phyloP scores from a whole-genome alignment of 2,113 vertebrate species.

The Odontesthes bonariensis region DNA sequence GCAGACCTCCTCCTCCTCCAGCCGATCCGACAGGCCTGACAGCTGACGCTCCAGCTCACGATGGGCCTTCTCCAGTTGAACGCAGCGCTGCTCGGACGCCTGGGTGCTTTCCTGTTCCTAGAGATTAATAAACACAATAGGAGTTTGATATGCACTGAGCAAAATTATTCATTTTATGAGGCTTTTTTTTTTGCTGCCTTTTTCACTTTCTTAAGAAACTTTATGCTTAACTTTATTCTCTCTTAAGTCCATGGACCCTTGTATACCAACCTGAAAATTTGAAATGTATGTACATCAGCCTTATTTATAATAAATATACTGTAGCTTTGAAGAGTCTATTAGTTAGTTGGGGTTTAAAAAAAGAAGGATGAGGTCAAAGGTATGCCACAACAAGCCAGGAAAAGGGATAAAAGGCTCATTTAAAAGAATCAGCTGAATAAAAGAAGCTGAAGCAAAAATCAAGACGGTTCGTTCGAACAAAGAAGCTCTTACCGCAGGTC shows the following conservation, averaged over 20 bases:
- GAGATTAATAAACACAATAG: background rate
- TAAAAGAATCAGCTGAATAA: slow-evolving; percentile 7
- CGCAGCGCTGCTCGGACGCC: slow-evolving; percentile 76
- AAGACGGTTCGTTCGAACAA: background rate
- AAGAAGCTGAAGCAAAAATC: slow-evolving; percentile 19
- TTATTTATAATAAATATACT: background rate
- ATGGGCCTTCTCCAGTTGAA: slow-evolving; percentile 75
- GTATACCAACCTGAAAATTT: background rate
- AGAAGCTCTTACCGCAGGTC: slow-evolving; percentile 51
- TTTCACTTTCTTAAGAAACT: background rate
- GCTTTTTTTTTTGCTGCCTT: background rate
- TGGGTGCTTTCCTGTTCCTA: slow-evolving; percentile 79
- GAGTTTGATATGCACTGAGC: background rate
- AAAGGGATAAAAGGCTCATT: background rate
- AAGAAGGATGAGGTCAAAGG: background rate
- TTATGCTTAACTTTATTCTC: background rate
- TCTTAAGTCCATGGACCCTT: background rate
- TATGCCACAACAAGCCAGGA: background rate
- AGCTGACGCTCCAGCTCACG: slow-evolving; percentile 79
- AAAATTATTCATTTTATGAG: too few species aligned
- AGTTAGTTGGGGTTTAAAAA: background rate
- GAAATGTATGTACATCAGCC: too few species aligned
- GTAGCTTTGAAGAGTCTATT: background rate
- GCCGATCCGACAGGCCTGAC: slow-evolving; percentile 70
- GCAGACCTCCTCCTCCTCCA: slow-evolving; percentile 80